phyloP scores from a whole-genome alignment of 2,888 invertebrate species.

The Synanthedon myopaeformis region DNA sequence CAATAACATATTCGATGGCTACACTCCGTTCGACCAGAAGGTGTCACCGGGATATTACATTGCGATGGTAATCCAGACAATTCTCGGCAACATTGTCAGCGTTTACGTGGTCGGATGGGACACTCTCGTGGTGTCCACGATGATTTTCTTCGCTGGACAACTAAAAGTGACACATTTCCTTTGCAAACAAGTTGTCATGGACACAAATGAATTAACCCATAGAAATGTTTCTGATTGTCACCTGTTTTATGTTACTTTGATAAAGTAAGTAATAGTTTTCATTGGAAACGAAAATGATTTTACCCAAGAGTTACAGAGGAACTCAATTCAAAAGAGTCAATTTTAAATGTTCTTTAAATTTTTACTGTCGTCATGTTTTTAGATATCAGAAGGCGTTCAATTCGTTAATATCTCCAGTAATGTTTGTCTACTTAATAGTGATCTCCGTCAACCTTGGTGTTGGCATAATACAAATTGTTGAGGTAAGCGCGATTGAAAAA shows the following conservation, averaged over 20 bases:
- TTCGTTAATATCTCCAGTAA: constrained; percentile 32
- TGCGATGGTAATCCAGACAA: constrained; percentile 32
- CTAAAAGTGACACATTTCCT: constrained; percentile 27
- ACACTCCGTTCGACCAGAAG: constrained; percentile 27
- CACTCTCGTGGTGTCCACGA: constrained; percentile 31
- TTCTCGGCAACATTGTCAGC: constrained; percentile 32
- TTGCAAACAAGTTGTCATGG: constrained; percentile 19
- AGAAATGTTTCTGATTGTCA: constrained; percentile 34
- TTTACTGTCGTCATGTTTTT: constrained; percentile 9
- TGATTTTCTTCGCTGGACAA: constrained; percentile 51
- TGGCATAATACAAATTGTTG: constrained; percentile 36
- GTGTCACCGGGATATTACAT: constrained; percentile 37
- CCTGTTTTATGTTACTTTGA: constrained; percentile 23
- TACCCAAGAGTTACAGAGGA: too few relatives aligned
- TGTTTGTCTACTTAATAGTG: constrained; percentile 42
- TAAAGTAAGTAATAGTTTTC: constrained; percentile 18
- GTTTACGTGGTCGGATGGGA: constrained; percentile 41
- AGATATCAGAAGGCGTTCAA: constrained; percentile 35
- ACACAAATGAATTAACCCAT: constrained; percentile 15
- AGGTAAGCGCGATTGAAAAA: constrained; percentile 19
- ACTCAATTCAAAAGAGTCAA: too few relatives aligned
- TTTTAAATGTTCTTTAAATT: too few relatives aligned
- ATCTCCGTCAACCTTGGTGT: constrained; percentile 42
- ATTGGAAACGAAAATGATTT: background rate
- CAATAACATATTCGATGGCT: constrained; percentile 35